Evolutionary conservation across 2,113 vertebrate genomes (phyloP), one percentile per base, ranked within the genome.

Genomic region (Lampris megalopsis): DNA sequence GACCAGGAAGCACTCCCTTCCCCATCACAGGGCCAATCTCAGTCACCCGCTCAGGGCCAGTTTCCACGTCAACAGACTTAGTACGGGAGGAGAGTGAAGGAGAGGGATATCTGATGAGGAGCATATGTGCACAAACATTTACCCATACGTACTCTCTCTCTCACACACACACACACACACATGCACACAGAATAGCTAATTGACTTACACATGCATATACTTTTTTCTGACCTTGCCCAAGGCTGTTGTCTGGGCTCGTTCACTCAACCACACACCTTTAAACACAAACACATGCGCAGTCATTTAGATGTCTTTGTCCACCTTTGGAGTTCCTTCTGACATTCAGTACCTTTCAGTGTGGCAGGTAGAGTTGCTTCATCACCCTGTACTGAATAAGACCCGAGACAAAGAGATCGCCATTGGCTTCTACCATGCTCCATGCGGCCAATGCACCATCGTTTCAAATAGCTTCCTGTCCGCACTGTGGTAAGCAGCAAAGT

Each of bases 1-100:
- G 84, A 85, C 78, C 57, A 68, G 73, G 69, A 87, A 83, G 74
- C 48, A 5, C 59, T 68, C 59, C 59, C 57, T 52, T 48, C 50
- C 24, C 61, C 64, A 68, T 86, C 83, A 91, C 60, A 68, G 67
- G 76, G 81, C 52, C 10, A 43, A 9, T 56, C 47, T 63, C 63
- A 71, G 59, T 10, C 43, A 50, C 56, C 24, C 24, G 24, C 24
- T 24, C 24, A 24, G 24, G 24, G 24, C 24, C 24, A 24, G 24
- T 24, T 24, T 24, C 24, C 57, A 65, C 41, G 57, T 35, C 41
- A 38, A 13, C 42, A n/a, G 10, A 58, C 13, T 24, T 56, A 2
- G 77, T 38, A 4, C 48, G 60, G 54, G 59, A 82, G 53, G 63
- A 24, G 54, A 56, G 63, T 10, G 61, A 50, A 13, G 1, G 40